Evolutionary conservation across 2,888 invertebrate genomes (phyloP).

Genomic region (Andricus quercusramuli): DNA sequence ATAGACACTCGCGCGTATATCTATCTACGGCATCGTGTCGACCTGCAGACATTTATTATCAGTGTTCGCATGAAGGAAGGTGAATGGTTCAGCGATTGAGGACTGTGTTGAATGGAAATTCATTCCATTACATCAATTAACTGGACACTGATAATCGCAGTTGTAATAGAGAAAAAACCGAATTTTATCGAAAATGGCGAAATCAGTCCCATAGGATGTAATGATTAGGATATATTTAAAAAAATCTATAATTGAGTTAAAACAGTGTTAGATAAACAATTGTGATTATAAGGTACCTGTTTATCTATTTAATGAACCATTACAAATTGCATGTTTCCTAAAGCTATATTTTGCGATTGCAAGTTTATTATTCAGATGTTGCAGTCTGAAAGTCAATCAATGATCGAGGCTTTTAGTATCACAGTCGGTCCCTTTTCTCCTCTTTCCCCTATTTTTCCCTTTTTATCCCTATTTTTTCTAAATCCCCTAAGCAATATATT

Average conservation of each 20-base stretch:
- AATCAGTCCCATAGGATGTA: neutral
- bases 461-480: no score
- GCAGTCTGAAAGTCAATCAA: neutral
- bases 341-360: neutral
- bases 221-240: neutral
- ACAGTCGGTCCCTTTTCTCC: no score
- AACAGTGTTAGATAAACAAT: neutral
- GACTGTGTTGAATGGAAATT: neutral
- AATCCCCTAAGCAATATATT: no score
- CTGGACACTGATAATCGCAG: neutral
- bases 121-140: constrained; percentile 29
- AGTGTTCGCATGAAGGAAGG: constrained; percentile 26
- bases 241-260: neutral
- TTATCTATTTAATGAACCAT: constrained; percentile 15
- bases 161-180: neutral
- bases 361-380: neutral
- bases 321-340: neutral
- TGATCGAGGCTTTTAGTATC: neutral
- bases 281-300: constrained; percentile 13
- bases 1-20: constrained; percentile 34
- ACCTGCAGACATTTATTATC: constrained; percentile 39
- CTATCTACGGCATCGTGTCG: constrained; percentile 34
- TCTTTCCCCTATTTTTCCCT: no score
- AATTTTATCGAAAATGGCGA: neutral
- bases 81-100: constrained; percentile 25